Percentiles rank a stretch among this genome's conserved stretches.
Conservation (phyloP, 2,113 vertebrate species). For the Syrmaticus mikado region DNA sequence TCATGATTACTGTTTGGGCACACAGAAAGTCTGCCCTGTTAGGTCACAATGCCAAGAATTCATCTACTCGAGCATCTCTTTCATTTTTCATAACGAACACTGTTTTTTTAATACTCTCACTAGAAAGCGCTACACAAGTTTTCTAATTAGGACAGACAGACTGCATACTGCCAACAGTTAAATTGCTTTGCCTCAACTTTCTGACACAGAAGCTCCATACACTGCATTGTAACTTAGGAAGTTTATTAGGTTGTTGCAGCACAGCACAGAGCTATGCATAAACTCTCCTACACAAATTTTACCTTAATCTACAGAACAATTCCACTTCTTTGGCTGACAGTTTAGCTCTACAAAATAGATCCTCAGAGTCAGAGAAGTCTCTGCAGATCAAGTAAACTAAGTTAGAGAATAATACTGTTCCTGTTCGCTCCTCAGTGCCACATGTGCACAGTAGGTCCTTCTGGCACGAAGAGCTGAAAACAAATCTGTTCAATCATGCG, state of each 20-base stretch:
- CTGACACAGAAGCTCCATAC: neutral
- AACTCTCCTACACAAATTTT: neutral
- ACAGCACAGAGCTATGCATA: neutral
- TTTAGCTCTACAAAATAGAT: neutral
- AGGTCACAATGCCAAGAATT: neutral
- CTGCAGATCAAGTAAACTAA: neutral
- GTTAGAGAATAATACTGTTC: rapidly evolving
- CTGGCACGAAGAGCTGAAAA: neutral
- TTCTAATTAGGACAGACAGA: neutral
- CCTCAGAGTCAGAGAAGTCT: neutral
- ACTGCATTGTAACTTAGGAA: rapidly evolving
- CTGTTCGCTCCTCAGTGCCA: neutral
- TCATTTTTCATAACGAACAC: neutral
- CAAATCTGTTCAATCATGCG: neutral
- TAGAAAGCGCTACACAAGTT: neutral
- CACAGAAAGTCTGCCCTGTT: neutral
- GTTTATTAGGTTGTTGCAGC: neutral
- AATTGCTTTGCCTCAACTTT: neutral
- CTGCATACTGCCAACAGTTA: neutral
- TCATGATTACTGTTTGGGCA: neutral
- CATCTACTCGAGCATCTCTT: neutral
- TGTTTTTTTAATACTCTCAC: neutral
- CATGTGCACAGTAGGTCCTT: neutral
- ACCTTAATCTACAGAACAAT: neutral
- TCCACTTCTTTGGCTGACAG: neutral